Evolutionary conservation across 2,113 vertebrate species (phyloP).

Genomic region (Burhinus oedicnemus): DNA sequence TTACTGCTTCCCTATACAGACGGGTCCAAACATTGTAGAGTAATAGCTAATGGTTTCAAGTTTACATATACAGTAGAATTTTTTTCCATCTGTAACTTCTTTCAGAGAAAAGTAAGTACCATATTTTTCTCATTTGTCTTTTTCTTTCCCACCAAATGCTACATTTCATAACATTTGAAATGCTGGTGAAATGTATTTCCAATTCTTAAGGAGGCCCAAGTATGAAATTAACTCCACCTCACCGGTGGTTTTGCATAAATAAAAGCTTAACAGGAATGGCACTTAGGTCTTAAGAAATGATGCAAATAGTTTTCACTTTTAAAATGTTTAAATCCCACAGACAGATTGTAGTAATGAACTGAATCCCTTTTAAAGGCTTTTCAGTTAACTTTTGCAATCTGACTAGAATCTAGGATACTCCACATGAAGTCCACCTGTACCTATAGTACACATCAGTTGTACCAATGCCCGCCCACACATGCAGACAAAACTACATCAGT

Average conservation of each 20-base stretch:
- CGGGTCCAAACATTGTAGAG: neutral
- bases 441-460: neutral
- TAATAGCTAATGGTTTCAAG: neutral
- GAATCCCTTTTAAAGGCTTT: neutral
- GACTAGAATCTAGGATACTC: neutral
- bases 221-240: neutral
- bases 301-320: neutral
- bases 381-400: neutral
- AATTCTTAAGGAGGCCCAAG: neutral
- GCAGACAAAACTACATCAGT: neutral
- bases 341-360: neutral
- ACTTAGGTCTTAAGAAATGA: neutral
- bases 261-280: neutral
- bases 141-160: neutral
- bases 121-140: neutral
- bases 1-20: neutral
- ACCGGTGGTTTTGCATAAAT: neutral
- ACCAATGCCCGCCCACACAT: neutral
- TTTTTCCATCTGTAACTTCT: neutral
- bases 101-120: neutral
- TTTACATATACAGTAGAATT: neutral
- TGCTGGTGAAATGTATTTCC: neutral
- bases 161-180: neutral
- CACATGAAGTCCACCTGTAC: neutral
- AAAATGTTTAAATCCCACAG: neutral